Percentiles rank a stretch among this genome's conserved stretches.
phyloP scores from a whole-genome alignment of 2,113 vertebrate genomes.

The Prinia subflava region DNA sequence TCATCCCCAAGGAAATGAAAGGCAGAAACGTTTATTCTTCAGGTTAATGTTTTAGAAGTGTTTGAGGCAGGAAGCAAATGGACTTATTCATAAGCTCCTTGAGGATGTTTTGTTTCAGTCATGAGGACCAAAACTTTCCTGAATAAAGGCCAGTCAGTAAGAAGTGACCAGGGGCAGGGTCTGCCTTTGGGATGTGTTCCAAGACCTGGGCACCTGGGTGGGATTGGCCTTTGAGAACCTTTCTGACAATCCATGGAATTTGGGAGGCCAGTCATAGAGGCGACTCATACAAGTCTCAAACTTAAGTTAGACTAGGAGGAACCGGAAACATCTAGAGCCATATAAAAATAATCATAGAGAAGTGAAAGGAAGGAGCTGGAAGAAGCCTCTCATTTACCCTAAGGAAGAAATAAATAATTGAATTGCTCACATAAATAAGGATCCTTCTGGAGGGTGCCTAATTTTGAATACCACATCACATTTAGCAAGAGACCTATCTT shows the following conservation, averaged over 20 bases:
- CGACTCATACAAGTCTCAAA: rapidly evolving
- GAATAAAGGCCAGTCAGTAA: background rate
- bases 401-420: background rate
- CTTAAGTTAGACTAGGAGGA: background rate
- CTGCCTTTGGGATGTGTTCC: background rate
- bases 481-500: background rate
- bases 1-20: constrained; percentile 71
- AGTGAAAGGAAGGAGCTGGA: background rate
- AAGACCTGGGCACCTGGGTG: background rate
- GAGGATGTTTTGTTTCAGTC: constrained; percentile 61
- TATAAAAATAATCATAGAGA: background rate
- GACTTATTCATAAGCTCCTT: constrained; percentile 59
- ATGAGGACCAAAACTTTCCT: background rate
- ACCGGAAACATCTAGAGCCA: background rate
- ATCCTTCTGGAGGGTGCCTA: background rate
- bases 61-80: constrained; percentile 63
- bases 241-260: background rate
- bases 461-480: background rate
- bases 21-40: constrained; percentile 67
- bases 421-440: background rate
- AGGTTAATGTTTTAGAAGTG: constrained; percentile 70
- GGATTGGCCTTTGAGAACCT: background rate
- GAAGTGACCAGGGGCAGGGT: background rate
- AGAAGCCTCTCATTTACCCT: background rate
- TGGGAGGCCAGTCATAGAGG: background rate